Conservation (phyloP, 2,797 vertebrate species). For the Hippocampus kuda region DNA sequence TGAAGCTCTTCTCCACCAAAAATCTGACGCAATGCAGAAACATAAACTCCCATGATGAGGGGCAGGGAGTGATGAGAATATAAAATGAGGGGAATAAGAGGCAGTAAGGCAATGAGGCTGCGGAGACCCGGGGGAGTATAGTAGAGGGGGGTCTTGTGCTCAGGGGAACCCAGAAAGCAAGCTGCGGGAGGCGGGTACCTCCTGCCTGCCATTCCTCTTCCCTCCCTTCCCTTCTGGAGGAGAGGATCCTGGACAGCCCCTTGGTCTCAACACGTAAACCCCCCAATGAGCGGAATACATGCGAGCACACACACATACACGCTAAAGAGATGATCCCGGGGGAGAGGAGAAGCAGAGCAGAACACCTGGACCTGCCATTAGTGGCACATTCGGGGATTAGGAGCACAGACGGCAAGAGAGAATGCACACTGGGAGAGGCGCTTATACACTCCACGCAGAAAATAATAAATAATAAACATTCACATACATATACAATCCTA, state of each 20-base stretch:
- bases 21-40: slow-evolving; percentile 14
- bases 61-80: slow-evolving; percentile 14
- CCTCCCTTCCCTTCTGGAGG: slow-evolving; percentile 60
- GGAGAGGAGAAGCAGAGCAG: slow-evolving; percentile 61
- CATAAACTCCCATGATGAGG: slow-evolving; percentile 9
- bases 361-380: slow-evolving; percentile 79
- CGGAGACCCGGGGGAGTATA: slow-evolving; percentile 28
- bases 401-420: slow-evolving; percentile 65
- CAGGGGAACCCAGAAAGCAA: slow-evolving; percentile 55
- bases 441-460: slow-evolving; percentile 27
- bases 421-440: slow-evolving; percentile 38
- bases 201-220: slow-evolving; percentile 51
- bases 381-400: slow-evolving; percentile 67
- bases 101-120: slow-evolving; percentile 32
- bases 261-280: slow-evolving; percentile 52
- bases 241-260: slow-evolving; percentile 52
- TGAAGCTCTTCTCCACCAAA: neutral
- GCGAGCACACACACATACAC: slow-evolving; percentile 25
- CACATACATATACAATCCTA: slow-evolving; percentile 32
- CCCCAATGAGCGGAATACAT: slow-evolving; percentile 36
- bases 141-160: slow-evolving; percentile 42
- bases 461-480: slow-evolving; percentile 42
- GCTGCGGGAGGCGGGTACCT: slow-evolving; percentile 68
- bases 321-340: slow-evolving; percentile 46
- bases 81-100: slow-evolving; percentile 19